Conservation (phyloP, 1,140 invertebrate genomes). For the Lepidurus apus region DNA sequence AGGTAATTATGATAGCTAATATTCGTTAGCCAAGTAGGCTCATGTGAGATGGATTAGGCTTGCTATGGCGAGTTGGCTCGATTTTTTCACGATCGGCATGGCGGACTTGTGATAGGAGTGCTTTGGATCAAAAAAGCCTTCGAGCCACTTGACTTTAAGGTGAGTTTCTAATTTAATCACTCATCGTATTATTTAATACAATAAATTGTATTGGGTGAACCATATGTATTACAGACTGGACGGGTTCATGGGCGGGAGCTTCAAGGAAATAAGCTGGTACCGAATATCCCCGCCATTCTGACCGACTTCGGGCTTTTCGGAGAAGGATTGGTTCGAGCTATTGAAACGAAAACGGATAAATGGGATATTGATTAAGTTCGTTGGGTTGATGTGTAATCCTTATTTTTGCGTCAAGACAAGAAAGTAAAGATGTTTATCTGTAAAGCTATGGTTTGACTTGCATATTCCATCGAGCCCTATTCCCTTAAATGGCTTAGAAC, state of each 20-base stretch:
- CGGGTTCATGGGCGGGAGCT: constrained; percentile 38
- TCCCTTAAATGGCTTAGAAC: too few relatives aligned
- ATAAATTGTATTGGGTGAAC: constrained; percentile 33
- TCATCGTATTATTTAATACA: constrained; percentile 31
- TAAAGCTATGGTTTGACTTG: not conserved
- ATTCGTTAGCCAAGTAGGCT: too few relatives aligned
- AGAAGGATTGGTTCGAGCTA: constrained; percentile 50
- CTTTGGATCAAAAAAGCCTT: constrained; percentile 67
- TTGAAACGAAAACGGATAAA: constrained; percentile 23
- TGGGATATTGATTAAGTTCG: constrained; percentile 24
- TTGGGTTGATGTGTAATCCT: not conserved
- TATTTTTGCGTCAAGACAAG: not conserved
- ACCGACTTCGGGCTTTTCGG: constrained; percentile 68
- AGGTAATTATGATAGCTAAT: constrained; percentile 48
- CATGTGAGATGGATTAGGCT: constrained; percentile 50
- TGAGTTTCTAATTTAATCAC: constrained; percentile 42
- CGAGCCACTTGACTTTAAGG: constrained; percentile 63
- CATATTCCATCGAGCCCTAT: not conserved
- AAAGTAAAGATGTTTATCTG: not conserved
- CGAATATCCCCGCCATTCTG: constrained; percentile 61
- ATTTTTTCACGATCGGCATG: constrained; percentile 83
- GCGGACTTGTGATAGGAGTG: constrained; percentile 71
- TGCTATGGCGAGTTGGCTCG: constrained; percentile 70
- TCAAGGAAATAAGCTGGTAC: constrained; percentile 47
- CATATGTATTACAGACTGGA: not conserved